These are phyloP conservation scores for Pachydiplax longipennis DNA, from an alignment of 2,888 invertebrate species.

Conservation along the genomic window DNA sequence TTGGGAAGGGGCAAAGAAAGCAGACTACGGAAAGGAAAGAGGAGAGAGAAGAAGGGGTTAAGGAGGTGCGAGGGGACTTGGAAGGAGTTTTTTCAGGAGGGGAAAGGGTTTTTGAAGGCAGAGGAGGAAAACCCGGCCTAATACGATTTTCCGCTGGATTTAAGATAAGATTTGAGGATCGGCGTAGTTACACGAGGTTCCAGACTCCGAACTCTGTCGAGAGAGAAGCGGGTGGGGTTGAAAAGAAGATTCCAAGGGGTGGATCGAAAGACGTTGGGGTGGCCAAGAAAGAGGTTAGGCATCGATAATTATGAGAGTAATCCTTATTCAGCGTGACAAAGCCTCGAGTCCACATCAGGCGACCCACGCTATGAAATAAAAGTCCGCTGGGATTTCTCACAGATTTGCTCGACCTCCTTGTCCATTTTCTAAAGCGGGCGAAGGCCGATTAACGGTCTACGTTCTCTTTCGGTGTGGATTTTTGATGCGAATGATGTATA, in stretches of 20 bases:
- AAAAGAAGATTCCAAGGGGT: not conserved
- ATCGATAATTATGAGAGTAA: conserved; percentile 38
- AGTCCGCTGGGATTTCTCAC: not conserved
- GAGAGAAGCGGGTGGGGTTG: conserved; percentile 2
- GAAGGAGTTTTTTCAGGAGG: not conserved
- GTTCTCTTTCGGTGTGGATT: not conserved
- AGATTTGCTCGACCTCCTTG: not conserved
- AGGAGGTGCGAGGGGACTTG: conserved; percentile 43
- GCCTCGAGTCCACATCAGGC: conserved; percentile 31
- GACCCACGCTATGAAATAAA: conserved; percentile 1
- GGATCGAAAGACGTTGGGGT: not conserved
- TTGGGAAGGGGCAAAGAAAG: not conserved
- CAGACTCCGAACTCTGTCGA: conserved; percentile 30
- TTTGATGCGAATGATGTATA: not conserved
- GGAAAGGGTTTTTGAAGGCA: not conserved
- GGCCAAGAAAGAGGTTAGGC: not conserved
- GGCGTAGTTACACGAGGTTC: conserved; percentile 44
- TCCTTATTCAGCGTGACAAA: conserved; percentile 43
- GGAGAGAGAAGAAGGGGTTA: conserved; percentile 55
- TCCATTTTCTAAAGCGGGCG: not conserved
- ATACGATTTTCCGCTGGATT: conserved; percentile 74
- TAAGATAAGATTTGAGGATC: conserved; percentile 67
- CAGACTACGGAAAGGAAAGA: conserved; percentile 50
- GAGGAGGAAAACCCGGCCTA: conserved; percentile 58
- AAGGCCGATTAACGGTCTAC: not conserved